A percentile compares a stretch with the other conserved stretches of the same genome.
Conservation (phyloP, 2,797 vertebrate genomes). For the Pangasius macronema region DNA sequence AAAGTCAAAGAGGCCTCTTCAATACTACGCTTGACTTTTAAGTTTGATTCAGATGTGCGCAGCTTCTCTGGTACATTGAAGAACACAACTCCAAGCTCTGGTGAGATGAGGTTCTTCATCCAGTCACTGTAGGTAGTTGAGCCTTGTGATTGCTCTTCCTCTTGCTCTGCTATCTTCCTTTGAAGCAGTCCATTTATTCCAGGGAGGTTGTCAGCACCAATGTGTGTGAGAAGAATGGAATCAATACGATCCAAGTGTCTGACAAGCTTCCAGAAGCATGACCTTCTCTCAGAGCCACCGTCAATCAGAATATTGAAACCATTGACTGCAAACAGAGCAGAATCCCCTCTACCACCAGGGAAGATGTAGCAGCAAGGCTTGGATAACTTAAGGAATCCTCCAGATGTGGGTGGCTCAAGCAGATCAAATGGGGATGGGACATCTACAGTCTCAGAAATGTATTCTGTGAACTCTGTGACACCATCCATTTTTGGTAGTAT, state of each 20-base stretch:
- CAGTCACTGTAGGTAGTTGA: slow-evolving; percentile 93
- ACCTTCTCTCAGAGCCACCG: slow-evolving; percentile 93
- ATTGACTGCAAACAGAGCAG: slow-evolving; percentile 96
- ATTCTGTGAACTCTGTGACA: slow-evolving; percentile 94
- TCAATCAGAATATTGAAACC: slow-evolving; percentile 98
- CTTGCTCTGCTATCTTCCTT: slow-evolving; percentile 94
- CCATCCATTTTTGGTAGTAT: slow-evolving; percentile 93
- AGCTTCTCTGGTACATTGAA: slow-evolving; percentile 97
- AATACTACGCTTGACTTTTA: slow-evolving; percentile 95
- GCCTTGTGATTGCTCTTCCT: slow-evolving; percentile 91
- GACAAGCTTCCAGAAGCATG: slow-evolving; percentile 99
- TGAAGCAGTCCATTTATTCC: slow-evolving; percentile 97
- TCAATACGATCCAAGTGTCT: slow-evolving; percentile 97
- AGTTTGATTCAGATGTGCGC: slow-evolving; percentile 89
- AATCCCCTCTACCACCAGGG: slow-evolving; percentile 94
- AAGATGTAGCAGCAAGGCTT: slow-evolving; percentile 99
- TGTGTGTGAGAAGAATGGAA: slow-evolving; percentile 94
- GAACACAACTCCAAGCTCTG: slow-evolving; percentile 95
- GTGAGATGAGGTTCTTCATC: slow-evolving; percentile 98
- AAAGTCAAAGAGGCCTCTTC: slow-evolving; percentile 94
- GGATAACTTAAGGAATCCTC: slow-evolving; percentile 96
- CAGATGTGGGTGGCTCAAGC: slow-evolving; percentile 94
- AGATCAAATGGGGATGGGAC: slow-evolving; percentile 97
- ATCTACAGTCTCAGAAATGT: slow-evolving; percentile 95
- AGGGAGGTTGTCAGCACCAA: slow-evolving; percentile 96